These are phyloP conservation scores for Paralichthys olivaceus DNA, from an alignment of 2,113 vertebrate species.

Conservation along the genomic window DNA sequence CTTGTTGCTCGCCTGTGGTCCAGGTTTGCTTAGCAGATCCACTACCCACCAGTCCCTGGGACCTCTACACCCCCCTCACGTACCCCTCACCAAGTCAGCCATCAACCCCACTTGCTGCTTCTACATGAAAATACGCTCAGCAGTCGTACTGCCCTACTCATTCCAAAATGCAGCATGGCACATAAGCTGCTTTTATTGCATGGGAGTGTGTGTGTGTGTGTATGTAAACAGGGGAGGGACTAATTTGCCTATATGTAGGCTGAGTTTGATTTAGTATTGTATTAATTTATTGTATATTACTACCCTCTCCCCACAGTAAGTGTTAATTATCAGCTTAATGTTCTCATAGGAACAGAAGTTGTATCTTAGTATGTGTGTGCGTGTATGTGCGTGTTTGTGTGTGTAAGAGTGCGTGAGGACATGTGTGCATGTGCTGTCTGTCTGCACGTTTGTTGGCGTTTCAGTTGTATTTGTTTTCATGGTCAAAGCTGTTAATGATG, in stretches of 20 bases:
- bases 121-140: slow-evolving; percentile 69
- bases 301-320: slow-evolving; percentile 34
- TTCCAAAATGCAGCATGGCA: slow-evolving; percentile 79
- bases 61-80: slow-evolving; percentile 3
- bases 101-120: slow-evolving; percentile 67
- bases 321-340: slow-evolving; percentile 74
- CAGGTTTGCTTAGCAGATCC: slow-evolving; percentile 77
- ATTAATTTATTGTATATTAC: slow-evolving; percentile 76
- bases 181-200: slow-evolving; percentile 79
- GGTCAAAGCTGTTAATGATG: slow-evolving; percentile 68
- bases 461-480: slow-evolving; percentile 77
- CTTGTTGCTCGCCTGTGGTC: slow-evolving; percentile 84
- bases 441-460: slow-evolving; percentile 76
- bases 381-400: slow-evolving; percentile 27
- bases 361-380: slow-evolving; percentile 71
- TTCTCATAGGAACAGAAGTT: slow-evolving; percentile 75
- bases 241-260: slow-evolving; percentile 80
- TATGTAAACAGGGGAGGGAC: slow-evolving; percentile 59
- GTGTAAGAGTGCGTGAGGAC: slow-evolving; percentile 49
- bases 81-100: slow-evolving; percentile 25
- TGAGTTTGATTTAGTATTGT: slow-evolving; percentile 73
- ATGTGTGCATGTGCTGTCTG: slow-evolving; percentile 70
- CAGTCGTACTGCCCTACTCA: slow-evolving; percentile 72
- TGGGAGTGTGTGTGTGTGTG: slow-evolving; percentile 73
- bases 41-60: slow-evolving; percentile 54